Evolutionary conservation across 2,113 vertebrate species (phyloP).

Genomic region (Nesogale talazaci): DNA sequence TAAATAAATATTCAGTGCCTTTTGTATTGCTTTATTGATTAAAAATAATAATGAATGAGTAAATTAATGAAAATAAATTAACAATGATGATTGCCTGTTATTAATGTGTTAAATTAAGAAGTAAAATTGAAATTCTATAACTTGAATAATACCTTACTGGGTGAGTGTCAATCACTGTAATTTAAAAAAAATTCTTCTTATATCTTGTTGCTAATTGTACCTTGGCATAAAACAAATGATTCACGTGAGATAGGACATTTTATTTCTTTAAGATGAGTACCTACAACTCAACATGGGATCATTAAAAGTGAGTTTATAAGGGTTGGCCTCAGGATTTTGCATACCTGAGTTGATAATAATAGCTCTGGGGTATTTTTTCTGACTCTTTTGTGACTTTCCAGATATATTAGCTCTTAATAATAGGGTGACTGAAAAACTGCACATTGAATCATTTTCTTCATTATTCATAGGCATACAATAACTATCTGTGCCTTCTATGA

Average conservation of each 20-base stretch:
- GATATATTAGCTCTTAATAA: neutral
- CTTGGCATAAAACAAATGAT: neutral
- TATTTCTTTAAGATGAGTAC: neutral
- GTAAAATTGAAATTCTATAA: conserved; percentile 25
- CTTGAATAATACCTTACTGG: neutral
- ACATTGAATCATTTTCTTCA: neutral
- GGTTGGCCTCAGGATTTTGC: neutral
- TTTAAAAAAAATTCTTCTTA: conserved; percentile 23
- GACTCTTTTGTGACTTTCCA: conserved; percentile 30
- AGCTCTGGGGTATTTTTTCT: neutral
- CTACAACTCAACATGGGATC: neutral
- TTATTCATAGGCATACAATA: neutral
- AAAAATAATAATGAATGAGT: neutral
- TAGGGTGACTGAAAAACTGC: neutral
- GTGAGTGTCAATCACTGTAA: neutral
- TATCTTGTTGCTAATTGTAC: neutral
- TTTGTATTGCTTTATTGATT: neutral
- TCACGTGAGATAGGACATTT: neutral
- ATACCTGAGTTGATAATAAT: neutral
- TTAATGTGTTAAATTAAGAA: conserved; percentile 28
- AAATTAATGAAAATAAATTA: conserved; percentile 14
- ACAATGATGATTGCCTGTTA: neutral
- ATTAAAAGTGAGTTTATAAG: neutral
- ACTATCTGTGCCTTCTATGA: neutral
- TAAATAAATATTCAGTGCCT: neutral